phyloP scores from a whole-genome alignment of 2,888 invertebrate genomes.

The Diadegma fenestrale region DNA sequence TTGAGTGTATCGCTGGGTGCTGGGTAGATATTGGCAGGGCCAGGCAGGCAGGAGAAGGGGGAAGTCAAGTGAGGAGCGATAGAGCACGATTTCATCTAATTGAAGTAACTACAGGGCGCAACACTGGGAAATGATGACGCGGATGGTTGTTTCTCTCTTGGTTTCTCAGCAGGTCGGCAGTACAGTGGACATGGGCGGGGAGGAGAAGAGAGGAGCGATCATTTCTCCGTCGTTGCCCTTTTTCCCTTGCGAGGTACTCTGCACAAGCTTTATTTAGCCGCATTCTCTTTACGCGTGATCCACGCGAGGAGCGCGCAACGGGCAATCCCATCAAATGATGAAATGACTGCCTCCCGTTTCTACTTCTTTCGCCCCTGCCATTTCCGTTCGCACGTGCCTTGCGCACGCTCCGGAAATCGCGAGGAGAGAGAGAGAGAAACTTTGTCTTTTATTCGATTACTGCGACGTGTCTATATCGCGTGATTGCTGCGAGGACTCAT shows the following conservation, averaged over 20 bases:
- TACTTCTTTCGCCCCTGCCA: constrained; percentile 74
- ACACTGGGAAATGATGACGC: constrained; percentile 74
- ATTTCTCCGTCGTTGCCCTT: constrained; percentile 17
- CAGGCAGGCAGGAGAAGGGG: background rate
- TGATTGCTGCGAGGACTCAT: constrained; percentile 45
- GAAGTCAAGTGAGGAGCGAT: constrained; percentile 70
- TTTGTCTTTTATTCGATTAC: constrained; percentile 32
- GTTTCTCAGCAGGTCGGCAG: constrained; percentile 42
- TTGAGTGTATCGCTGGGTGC: constrained; percentile 23
- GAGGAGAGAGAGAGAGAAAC: constrained; percentile 30
- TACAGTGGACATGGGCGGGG: constrained; percentile 45
- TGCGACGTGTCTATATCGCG: constrained; percentile 12
- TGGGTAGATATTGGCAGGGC: constrained; percentile 62
- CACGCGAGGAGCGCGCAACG: constrained; percentile 68
- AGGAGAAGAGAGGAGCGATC: constrained; percentile 25
- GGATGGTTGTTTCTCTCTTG: constrained; percentile 56
- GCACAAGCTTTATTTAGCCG: constrained; percentile 9
- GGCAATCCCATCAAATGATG: constrained; percentile 80
- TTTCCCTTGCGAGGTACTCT: constrained; percentile 33
- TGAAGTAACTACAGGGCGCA: constrained; percentile 84
- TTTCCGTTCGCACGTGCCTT: constrained; percentile 81
- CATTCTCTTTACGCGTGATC: constrained; percentile 63
- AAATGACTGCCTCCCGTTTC: constrained; percentile 81
- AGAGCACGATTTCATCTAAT: constrained; percentile 83
- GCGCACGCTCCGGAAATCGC: constrained; percentile 58